Percentiles rank a stretch among this genome's conserved stretches.
Conservation (phyloP, 1,140 invertebrate species). For the Acyrthosiphon pisum region DNA sequence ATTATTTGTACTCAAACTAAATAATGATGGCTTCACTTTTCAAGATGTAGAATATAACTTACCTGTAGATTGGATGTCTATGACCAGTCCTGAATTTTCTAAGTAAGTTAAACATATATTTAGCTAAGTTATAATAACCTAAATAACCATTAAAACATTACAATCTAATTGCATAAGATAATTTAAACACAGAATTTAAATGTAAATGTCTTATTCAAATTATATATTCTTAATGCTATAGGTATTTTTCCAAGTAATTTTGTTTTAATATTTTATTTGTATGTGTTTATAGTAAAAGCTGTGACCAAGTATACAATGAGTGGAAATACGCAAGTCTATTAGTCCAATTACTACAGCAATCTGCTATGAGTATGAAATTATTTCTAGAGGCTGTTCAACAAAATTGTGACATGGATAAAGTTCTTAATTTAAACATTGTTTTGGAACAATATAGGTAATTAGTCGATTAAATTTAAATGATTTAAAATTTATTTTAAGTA, state of each 20-base stretch:
- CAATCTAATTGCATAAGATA: background rate
- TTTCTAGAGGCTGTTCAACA: conserved; percentile 9
- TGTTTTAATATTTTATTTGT: background rate
- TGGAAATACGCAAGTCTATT: background rate
- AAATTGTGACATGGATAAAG: background rate
- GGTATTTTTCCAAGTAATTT: background rate
- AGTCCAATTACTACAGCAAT: background rate
- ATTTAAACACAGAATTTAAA: no score
- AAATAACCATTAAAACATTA: background rate
- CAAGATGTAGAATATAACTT: conserved; percentile 34
- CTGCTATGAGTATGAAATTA: background rate
- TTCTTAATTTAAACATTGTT: background rate
- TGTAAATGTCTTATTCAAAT: no score
- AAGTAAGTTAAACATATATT: background rate
- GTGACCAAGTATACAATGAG: background rate
- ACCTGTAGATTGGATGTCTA: conserved; percentile 12
- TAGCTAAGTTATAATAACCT: background rate
- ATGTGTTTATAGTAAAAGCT: conserved; percentile 9
- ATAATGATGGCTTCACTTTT: conserved; percentile 67
- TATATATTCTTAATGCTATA: no score
- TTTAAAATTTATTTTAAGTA: background rate
- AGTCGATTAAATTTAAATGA: background rate
- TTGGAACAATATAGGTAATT: conserved; percentile 36
- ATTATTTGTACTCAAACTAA: conserved; percentile 77
- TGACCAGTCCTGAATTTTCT: conserved; percentile 1